These are phyloP conservation scores for Drosophila colorata DNA, from an alignment of 2,888 invertebrate genomes.

Conservation along the genomic window DNA sequence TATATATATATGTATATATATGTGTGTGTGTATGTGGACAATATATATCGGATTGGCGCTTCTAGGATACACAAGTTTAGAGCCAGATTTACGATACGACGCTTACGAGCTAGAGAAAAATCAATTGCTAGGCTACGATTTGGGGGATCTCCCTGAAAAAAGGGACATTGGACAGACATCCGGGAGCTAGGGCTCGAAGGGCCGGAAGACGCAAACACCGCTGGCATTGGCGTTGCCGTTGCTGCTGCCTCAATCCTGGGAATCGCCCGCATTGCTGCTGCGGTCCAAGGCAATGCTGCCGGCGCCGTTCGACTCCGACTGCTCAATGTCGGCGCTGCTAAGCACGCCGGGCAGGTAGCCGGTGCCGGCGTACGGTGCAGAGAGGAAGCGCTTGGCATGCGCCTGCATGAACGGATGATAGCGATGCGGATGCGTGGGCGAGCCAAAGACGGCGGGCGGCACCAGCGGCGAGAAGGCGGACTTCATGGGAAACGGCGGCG, in stretches of 20 bases:
- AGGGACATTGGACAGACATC: not conserved
- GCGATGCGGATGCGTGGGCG: conserved; percentile 84
- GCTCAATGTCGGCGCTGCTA: conserved; percentile 83
- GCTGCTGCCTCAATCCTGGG: conserved; percentile 83
- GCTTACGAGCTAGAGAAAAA: conserved; percentile 43
- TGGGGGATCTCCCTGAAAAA: conserved; percentile 44
- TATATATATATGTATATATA: not conserved
- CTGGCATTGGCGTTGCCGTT: conserved; percentile 46
- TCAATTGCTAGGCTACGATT: conserved; percentile 35
- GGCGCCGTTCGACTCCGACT: conserved; percentile 84
- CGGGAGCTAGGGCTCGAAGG: conserved; percentile 69
- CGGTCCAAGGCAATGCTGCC: conserved; percentile 84
- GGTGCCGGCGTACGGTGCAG: conserved; percentile 93
- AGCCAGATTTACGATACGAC: conserved; percentile 20
- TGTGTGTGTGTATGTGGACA: conserved; percentile 24
- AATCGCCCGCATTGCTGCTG: conserved; percentile 84
- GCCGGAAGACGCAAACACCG: conserved; percentile 71
- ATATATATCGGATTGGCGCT: conserved; percentile 12
- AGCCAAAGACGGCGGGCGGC: conserved; percentile 85
- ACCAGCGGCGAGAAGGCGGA: conserved; percentile 93
- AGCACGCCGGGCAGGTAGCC: conserved; percentile 93
- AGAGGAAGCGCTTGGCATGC: conserved; percentile 91
- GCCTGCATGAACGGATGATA: conserved; percentile 86
- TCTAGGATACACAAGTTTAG: conserved; percentile 18
- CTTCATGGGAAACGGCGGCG: conserved; percentile 85